Evolutionary conservation across 2,888 invertebrate genomes (phyloP), one percentile per base, ranked within the genome.

Genomic region (Thecocarcelia acutangulata): DNA sequence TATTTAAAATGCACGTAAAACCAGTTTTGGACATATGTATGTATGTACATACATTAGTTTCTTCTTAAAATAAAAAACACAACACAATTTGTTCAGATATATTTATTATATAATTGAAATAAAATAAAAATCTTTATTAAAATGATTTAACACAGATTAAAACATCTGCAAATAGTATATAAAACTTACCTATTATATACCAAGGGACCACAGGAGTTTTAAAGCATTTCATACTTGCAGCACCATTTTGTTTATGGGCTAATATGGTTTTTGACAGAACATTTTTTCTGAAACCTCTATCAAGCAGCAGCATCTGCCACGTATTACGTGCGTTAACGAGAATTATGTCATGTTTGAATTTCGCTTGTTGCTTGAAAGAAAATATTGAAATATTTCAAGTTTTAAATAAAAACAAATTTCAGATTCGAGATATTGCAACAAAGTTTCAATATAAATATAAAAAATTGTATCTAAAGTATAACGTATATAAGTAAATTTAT

Each of bases 341-440:
- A 76, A 73, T 59, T 73, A 52, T 78, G 58, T 79, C 72, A 73
- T 79, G 78, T 73, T 79, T 73, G 72, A 59, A 70, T 48, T 77
- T 78, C 58, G 72, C 15, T 78, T 78, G 78, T 79, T 79, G 78
- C 78, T 79, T 79, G 78, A 79, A 79, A 79, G 78, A 79, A 79
- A 79, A 79, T 79, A 79, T 79, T 79, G 78, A 79, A 79, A 73
- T 68, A 79, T 52, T 79, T 73, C 66, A 79, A 73, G 66, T 79
- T 79, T 79, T 59, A 72, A 72, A 72, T 72, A 58, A 78, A 64
- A 64, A 78, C 78, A 79, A 73, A 52, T 73, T 73, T 72, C 72
- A 73, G 72, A 79, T 73, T 79, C 28, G 42, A 72, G 24, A 70
- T 54, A 66, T 72, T 59, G 78, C 72, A 73, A 59, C 72, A 79